Conservation (phyloP, 2,113 vertebrate genomes). For the Myanophis thanlyinensis region DNA sequence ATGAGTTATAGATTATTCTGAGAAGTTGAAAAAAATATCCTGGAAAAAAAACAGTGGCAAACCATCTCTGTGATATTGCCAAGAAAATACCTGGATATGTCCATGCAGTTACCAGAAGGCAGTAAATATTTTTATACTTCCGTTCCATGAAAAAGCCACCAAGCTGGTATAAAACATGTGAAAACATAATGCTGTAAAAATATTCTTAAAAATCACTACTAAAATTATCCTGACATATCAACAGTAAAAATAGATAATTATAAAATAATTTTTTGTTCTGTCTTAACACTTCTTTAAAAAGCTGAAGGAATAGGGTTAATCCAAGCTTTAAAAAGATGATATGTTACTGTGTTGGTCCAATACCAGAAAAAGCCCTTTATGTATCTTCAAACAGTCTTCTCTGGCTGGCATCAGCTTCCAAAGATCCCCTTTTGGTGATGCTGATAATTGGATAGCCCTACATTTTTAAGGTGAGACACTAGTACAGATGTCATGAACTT, state of each 20-base stretch:
- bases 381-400: background rate
- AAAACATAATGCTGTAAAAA: background rate
- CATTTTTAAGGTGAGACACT: background rate
- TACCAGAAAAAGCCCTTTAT: background rate
- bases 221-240: background rate
- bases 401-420: background rate
- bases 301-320: background rate
- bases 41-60: background rate
- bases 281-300: background rate
- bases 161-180: background rate
- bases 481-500: background rate
- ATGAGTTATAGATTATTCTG: background rate
- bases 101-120: background rate
- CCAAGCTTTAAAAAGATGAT: background rate
- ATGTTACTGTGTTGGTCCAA: background rate
- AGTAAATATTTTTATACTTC: background rate
- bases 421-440: background rate
- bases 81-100: background rate
- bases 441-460: background rate
- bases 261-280: background rate
- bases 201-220: background rate
- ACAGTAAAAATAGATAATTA: background rate
- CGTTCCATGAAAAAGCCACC: background rate
- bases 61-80: background rate
- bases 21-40: background rate